phyloP scores from a whole-genome alignment of 1,140 invertebrate species.

The Drusus annulatus region DNA sequence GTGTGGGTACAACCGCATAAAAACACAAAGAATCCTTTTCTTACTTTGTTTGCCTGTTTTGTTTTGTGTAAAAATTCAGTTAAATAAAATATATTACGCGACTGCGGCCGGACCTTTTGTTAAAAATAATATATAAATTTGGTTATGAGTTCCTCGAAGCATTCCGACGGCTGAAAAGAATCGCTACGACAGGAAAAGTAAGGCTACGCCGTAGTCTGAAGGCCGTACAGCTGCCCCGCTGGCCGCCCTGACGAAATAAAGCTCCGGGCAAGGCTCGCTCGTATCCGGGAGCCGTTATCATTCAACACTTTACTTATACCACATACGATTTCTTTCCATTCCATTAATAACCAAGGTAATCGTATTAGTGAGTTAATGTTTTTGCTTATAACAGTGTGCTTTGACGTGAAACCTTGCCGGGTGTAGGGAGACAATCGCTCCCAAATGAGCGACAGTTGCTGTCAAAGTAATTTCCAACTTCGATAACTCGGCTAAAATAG shows the following conservation, averaged over 20 bases:
- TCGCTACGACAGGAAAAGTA: background rate
- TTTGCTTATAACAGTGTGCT: too few relatives aligned
- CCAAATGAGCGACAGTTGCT: too few relatives aligned
- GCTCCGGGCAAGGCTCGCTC: slow-evolving; percentile 16
- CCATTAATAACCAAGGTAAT: too few relatives aligned
- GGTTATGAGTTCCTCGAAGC: slow-evolving; percentile 1
- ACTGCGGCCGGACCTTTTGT: background rate
- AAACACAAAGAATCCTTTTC: background rate
- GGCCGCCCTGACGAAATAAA: background rate
- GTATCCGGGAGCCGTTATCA: slow-evolving; percentile 40
- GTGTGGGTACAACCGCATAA: background rate
- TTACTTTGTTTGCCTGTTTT: slow-evolving; percentile 7
- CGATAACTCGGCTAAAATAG: too few relatives aligned
- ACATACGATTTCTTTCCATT: too few relatives aligned
- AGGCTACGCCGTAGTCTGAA: background rate
- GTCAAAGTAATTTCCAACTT: too few relatives aligned
- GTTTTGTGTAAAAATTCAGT: slow-evolving; percentile 7
- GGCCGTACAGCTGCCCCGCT: slow-evolving; percentile 20
- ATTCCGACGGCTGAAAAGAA: background rate
- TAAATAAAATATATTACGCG: background rate
- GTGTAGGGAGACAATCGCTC: too few relatives aligned
- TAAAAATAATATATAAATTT: slow-evolving; percentile 28
- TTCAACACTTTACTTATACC: slow-evolving; percentile 31
- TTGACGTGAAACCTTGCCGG: too few relatives aligned
- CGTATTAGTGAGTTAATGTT: too few relatives aligned